These are phyloP conservation scores for Drosophila nikananu DNA, from an alignment of 1,140 invertebrate species.

Conservation along the genomic window DNA sequence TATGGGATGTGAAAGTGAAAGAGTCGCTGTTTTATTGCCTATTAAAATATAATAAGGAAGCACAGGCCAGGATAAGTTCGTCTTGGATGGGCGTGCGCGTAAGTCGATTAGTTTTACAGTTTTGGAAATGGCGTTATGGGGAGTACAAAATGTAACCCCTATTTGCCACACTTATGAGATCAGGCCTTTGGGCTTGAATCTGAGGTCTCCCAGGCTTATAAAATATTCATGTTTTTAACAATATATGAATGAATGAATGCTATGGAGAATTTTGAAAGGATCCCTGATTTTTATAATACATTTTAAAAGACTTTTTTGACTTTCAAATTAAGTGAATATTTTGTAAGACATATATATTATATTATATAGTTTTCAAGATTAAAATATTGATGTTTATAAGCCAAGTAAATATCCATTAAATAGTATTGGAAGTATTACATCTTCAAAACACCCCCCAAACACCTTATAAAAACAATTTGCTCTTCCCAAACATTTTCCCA, in stretches of 20 bases:
- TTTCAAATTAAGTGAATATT: neutral
- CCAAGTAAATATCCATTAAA: neutral
- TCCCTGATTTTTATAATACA: too few relatives aligned
- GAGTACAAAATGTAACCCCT: constrained; percentile 1
- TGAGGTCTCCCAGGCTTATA: neutral
- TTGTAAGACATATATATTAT: neutral
- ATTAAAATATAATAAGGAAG: constrained; percentile 56
- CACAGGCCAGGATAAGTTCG: constrained; percentile 29
- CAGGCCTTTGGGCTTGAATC: neutral
- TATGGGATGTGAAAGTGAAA: constrained; percentile 52
- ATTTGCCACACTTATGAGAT: constrained; percentile 11
- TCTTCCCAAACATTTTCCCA: constrained; percentile 22
- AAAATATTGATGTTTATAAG: too few relatives aligned
- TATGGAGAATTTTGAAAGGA: too few relatives aligned
- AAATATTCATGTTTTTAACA: neutral
- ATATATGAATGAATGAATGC: too few relatives aligned
- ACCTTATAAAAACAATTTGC: neutral
- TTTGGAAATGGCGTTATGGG: neutral
- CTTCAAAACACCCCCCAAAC: neutral
- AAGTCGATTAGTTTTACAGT: constrained; percentile 31
- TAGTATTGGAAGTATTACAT: neutral
- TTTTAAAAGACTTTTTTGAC: neutral
- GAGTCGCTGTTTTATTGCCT: constrained; percentile 40
- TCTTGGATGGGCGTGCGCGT: constrained; percentile 24
- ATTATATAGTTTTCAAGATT: neutral